Percentiles rank a stretch among this genome's conserved stretches.
phyloP scores from a whole-genome alignment of 1,140 invertebrate genomes.

The Drosophila repletoides region DNA sequence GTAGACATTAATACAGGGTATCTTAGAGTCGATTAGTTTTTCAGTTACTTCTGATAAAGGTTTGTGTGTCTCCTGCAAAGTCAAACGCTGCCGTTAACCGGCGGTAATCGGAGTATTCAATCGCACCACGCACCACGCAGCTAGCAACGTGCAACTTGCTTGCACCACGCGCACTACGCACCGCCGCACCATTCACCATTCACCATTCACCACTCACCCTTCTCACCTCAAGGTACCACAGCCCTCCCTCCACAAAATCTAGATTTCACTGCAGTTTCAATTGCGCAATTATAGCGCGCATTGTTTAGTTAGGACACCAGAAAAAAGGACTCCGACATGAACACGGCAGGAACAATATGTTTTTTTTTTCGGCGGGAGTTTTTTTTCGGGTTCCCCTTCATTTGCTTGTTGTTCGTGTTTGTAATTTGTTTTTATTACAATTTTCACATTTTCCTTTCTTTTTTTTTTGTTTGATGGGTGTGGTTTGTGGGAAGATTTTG shows the following conservation, averaged over 20 bases:
- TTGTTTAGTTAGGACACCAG: constrained; percentile 68
- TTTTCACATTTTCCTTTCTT: too few relatives aligned
- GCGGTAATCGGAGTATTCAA: constrained; percentile 67
- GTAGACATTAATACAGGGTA: too few relatives aligned
- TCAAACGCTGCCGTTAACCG: constrained; percentile 56
- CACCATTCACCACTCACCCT: constrained; percentile 30
- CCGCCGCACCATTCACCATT: constrained; percentile 8
- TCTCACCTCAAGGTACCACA: constrained; percentile 4
- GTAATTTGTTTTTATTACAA: constrained; percentile 79
- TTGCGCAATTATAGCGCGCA: constrained; percentile 75
- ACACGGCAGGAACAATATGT: constrained; percentile 55
- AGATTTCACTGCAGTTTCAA: constrained; percentile 45
- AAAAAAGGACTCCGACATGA: constrained; percentile 35
- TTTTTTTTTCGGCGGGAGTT: constrained; percentile 31
- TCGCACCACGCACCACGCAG: constrained; percentile 23
- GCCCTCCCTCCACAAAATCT: background rate
- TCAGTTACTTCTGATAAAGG: too few relatives aligned
- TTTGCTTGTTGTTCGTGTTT: constrained; percentile 37
- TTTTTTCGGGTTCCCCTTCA: background rate
- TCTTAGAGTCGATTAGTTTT: too few relatives aligned
- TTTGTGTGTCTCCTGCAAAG: too few relatives aligned
- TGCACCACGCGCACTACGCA: constrained; percentile 13
- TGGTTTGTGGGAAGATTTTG: constrained; percentile 52
- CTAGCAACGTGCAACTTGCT: too few relatives aligned
- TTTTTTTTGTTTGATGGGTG: constrained; percentile 32